A percentile compares a stretch with the other conserved stretches of the same genome.
These are phyloP conservation scores for Agrotis exclamationis DNA, from an alignment of 2,888 invertebrate species.

Conservation along the genomic window DNA sequence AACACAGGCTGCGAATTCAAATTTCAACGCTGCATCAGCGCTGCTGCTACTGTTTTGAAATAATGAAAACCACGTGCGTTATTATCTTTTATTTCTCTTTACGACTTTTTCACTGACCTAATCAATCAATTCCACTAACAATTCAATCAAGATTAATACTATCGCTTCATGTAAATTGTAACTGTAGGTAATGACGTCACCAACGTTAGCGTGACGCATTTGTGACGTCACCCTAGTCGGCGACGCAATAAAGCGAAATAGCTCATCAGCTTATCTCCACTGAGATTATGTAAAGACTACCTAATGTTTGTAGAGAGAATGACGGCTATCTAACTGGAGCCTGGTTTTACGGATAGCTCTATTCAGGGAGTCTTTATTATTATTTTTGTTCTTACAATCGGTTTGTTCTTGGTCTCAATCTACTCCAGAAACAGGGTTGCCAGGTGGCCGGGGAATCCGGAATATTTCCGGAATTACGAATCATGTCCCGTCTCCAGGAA, in stretches of 20 bases:
- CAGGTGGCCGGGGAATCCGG: too few species aligned
- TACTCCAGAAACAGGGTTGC: too few species aligned
- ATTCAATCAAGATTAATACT: constrained; percentile 30
- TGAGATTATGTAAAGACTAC: constrained; percentile 27
- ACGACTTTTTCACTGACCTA: constrained; percentile 4
- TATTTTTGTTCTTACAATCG: too few species aligned
- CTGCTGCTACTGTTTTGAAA: neutral
- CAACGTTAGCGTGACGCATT: constrained; percentile 27
- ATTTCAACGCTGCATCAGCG: too few species aligned
- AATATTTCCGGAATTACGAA: too few species aligned
- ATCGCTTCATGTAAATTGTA: neutral
- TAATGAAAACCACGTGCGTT: constrained; percentile 4
- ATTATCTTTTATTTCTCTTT: neutral
- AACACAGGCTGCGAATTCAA: too few species aligned
- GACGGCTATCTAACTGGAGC: neutral
- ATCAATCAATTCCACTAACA: constrained; percentile 8
- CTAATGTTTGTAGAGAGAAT: neutral
- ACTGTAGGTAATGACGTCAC: constrained; percentile 34
- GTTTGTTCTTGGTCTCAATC: too few species aligned
- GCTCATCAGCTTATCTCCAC: constrained; percentile 24
- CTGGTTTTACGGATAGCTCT: neutral
- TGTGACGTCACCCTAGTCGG: constrained; percentile 37
- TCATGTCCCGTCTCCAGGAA: too few species aligned
- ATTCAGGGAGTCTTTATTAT: too few species aligned
- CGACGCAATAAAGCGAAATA: constrained; percentile 8